These are phyloP conservation scores for Hofmannophila pseudospretella DNA, from an alignment of 2,888 invertebrate genomes.

Conservation along the genomic window DNA sequence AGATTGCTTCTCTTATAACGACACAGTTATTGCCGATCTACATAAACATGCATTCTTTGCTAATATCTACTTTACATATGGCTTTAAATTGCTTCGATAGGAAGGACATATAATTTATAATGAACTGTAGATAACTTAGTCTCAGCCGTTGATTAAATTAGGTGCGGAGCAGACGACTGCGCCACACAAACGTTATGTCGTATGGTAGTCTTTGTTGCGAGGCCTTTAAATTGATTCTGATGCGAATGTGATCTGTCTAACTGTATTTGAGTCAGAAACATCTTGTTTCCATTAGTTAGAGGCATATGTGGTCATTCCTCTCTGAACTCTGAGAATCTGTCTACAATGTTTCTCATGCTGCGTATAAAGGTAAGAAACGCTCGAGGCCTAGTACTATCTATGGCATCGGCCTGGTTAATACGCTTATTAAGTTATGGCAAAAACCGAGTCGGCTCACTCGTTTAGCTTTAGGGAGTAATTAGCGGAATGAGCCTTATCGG, in stretches of 20 bases:
- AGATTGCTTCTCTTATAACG: constrained; percentile 36
- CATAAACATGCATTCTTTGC: constrained; percentile 39
- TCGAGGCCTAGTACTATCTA: constrained; percentile 59
- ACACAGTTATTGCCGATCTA: constrained; percentile 36
- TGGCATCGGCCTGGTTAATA: constrained; percentile 69
- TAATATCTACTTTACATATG: constrained; percentile 19
- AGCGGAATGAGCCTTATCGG: constrained; percentile 70
- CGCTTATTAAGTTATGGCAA: constrained; percentile 76
- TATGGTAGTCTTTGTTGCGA: constrained; percentile 43
- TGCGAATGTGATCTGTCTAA: constrained; percentile 61
- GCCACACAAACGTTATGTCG: constrained; percentile 66
- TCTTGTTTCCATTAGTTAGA: constrained; percentile 55
- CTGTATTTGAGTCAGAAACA: constrained; percentile 63
- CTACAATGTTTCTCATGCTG: constrained; percentile 41
- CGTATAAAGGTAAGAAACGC: constrained; percentile 58
- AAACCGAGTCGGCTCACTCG: constrained; percentile 53
- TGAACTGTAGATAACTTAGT: constrained; percentile 38
- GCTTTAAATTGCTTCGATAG: constrained; percentile 39
- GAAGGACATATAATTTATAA: constrained; percentile 46
- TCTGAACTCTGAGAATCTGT: constrained; percentile 55
- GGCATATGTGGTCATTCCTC: constrained; percentile 72
- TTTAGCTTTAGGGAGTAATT: constrained; percentile 78
- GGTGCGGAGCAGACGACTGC: constrained; percentile 28
- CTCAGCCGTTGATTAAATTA: constrained; percentile 57
- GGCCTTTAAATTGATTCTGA: constrained; percentile 72